Conservation (phyloP, 2,113 vertebrate genomes). For the Caracal caracal region DNA sequence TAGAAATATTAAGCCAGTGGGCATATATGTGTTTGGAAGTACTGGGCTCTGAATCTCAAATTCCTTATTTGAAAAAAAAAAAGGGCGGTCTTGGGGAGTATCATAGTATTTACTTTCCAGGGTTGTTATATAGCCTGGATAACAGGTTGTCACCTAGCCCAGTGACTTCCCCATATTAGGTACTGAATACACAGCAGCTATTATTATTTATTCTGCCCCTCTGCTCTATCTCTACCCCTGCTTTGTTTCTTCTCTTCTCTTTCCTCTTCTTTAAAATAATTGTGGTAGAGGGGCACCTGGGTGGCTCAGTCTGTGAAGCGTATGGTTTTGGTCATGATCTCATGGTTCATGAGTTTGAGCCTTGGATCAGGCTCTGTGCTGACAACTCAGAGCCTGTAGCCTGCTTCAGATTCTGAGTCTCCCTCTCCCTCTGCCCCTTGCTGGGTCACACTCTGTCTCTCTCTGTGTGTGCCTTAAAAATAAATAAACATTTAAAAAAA, state of each 20-base stretch:
- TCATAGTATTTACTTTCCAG: neutral
- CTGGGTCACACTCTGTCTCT: no score
- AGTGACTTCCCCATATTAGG: conserved; percentile 42
- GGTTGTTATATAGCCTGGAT: neutral
- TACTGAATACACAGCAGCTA: conserved; percentile 8
- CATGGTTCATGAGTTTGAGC: no score
- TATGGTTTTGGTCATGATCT: no score
- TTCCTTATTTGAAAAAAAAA: neutral
- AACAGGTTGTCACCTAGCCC: neutral
- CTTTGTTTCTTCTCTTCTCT: conserved; percentile 7
- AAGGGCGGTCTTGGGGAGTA: neutral
- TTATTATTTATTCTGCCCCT: conserved; percentile 35
- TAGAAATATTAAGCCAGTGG: conserved; percentile 3
- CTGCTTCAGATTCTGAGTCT: no score
- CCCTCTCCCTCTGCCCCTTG: no score
- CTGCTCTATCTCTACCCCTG: neutral
- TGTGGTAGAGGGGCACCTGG: no score
- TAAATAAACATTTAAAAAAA: no score
- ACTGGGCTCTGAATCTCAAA: neutral
- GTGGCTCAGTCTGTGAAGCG: no score
- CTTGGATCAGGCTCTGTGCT: no score
- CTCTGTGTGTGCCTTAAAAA: no score
- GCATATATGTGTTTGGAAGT: neutral
- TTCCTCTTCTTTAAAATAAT: neutral
- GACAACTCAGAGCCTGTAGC: no score